These are phyloP conservation scores for Taxidea taxus DNA, from an alignment of 2,113 vertebrate genomes.

Conservation along the genomic window DNA sequence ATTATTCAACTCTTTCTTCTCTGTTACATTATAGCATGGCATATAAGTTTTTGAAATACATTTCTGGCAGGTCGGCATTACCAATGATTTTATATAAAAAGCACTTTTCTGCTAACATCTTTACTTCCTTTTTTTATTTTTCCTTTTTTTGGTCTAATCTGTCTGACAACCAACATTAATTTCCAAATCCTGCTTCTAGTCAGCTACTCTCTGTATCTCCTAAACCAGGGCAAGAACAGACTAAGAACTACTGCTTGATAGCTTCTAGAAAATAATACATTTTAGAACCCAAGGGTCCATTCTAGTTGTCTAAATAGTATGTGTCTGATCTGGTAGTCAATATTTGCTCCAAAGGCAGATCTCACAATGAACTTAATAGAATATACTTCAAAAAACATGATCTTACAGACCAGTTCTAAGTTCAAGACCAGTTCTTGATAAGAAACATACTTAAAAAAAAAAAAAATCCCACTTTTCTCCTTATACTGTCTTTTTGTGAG, in stretches of 20 bases:
- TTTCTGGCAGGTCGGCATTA: conserved; percentile 17
- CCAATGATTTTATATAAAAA: conserved; percentile 17
- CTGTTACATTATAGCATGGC: background rate
- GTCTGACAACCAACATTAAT: background rate
- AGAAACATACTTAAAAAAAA: background rate
- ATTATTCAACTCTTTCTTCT: background rate
- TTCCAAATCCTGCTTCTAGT: background rate
- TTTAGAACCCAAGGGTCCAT: background rate
- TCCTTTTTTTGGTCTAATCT: background rate
- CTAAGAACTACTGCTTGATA: background rate
- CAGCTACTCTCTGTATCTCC: background rate
- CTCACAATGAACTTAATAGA: background rate
- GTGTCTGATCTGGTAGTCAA: background rate
- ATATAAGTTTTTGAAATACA: conserved; percentile 26
- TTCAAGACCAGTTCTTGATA: background rate
- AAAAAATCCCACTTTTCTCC: background rate
- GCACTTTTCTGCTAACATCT: background rate
- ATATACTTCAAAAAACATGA: conserved; percentile 5
- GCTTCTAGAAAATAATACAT: background rate
- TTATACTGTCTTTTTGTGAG: background rate
- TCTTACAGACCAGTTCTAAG: background rate
- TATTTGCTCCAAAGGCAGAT: background rate
- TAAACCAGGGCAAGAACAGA: background rate
- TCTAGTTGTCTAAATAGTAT: background rate
- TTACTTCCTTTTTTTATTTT: background rate